phyloP scores from a whole-genome alignment of 2,113 vertebrate species.

The Prunella fulvescens region DNA sequence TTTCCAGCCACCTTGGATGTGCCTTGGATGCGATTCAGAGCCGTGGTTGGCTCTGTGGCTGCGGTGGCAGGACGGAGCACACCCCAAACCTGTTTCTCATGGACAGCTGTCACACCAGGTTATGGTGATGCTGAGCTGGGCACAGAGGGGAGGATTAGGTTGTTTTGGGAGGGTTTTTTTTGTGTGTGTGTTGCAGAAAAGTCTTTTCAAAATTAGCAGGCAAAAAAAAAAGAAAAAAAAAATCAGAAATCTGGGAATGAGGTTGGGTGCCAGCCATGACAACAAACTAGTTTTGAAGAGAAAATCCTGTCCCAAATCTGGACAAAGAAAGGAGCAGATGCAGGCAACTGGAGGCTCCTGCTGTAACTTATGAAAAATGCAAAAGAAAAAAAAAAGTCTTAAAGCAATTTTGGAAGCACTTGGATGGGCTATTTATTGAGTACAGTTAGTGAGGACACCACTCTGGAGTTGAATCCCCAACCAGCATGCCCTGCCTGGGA shows the following conservation, averaged over 20 bases:
- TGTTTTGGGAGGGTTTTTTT: neutral
- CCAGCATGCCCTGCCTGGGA: neutral
- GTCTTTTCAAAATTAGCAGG: neutral
- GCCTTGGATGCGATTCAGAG: neutral
- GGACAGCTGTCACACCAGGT: neutral
- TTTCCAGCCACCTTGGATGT: neutral
- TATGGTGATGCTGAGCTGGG: neutral
- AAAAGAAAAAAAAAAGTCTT: neutral
- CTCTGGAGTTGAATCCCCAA: neutral
- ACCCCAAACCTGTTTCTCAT: neutral
- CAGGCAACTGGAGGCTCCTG: neutral
- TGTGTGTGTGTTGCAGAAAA: neutral
- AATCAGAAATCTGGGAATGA: neutral
- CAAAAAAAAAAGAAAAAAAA: too few relatives aligned
- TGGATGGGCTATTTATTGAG: neutral
- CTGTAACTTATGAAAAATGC: neutral
- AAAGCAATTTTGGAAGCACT: neutral
- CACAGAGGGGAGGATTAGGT: neutral
- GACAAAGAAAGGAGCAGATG: neutral
- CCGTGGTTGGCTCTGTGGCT: neutral
- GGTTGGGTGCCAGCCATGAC: rapidly evolving
- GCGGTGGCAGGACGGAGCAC: rapidly evolving
- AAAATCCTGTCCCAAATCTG: neutral
- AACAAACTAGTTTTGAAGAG: neutral
- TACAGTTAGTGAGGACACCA: neutral